Evolutionary conservation across 2,113 vertebrate genomes (phyloP).

Genomic region (Mugil cephalus): DNA sequence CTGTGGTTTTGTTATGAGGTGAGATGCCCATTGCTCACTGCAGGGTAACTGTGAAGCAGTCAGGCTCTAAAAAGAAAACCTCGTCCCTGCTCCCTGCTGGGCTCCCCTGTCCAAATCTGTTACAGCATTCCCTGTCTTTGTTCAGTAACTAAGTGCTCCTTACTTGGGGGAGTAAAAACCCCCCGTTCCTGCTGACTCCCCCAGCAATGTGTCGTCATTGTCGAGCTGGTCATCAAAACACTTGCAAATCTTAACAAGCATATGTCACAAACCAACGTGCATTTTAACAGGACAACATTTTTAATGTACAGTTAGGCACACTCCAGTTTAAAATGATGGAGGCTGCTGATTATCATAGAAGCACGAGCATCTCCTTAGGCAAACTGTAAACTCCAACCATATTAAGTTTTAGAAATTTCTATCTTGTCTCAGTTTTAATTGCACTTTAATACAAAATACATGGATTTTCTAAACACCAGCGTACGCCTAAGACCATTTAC

Average conservation of each 20-base stretch:
- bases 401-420: slow-evolving; percentile 35
- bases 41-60: slow-evolving; percentile 68
- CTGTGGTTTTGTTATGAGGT: slow-evolving; percentile 75
- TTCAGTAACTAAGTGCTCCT: slow-evolving; percentile 76
- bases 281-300: slow-evolving; percentile 22
- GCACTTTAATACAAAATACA: slow-evolving; percentile 64
- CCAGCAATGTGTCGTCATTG: slow-evolving; percentile 51
- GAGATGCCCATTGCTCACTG: slow-evolving; percentile 66
- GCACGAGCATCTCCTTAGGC: slow-evolving; percentile 24
- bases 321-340: slow-evolving; percentile 39
- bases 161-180: slow-evolving; percentile 42
- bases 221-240: slow-evolving; percentile 65
- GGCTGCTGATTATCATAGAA: slow-evolving; percentile 46
- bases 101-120: slow-evolving; percentile 68
- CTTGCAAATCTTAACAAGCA: slow-evolving; percentile 59
- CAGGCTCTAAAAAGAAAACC: slow-evolving; percentile 66
- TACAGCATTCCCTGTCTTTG: slow-evolving; percentile 63
- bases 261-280: slow-evolving; percentile 67
- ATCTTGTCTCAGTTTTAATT: slow-evolving; percentile 45
- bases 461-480: slow-evolving; percentile 21
- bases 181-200: slow-evolving; percentile 45
- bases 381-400: slow-evolving; percentile 44
- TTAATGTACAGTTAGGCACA: slow-evolving; percentile 5
- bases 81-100: slow-evolving; percentile 68
- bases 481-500: slow-evolving; percentile 29